A percentile compares a stretch with the other conserved stretches of the same genome.
Evolutionary conservation across 2,888 invertebrate species (phyloP).

Genomic region (Plemyria rubiginata): DNA sequence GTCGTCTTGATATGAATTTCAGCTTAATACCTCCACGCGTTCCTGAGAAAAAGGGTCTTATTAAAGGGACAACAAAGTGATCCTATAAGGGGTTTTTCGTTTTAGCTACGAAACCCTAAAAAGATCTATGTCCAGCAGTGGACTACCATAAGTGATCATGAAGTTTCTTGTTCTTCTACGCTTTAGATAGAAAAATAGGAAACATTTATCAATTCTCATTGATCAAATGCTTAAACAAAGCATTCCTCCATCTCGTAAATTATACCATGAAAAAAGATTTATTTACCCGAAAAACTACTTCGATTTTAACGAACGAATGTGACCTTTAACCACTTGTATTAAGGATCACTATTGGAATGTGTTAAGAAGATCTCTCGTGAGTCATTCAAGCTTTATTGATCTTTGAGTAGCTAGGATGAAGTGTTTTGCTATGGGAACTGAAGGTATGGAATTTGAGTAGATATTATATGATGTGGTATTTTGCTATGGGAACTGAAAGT

Average conservation of each 20-base stretch:
- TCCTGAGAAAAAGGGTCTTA: no score
- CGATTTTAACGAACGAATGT: background rate
- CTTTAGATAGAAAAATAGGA: no score
- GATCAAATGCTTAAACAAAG: constrained; percentile 25
- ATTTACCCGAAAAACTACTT: constrained; percentile 38
- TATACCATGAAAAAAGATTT: constrained; percentile 37
- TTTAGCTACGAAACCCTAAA: no score
- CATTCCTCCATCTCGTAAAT: constrained; percentile 33
- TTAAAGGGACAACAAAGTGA: no score
- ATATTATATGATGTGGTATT: no score
- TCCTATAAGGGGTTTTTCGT: no score
- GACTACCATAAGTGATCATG: no score
- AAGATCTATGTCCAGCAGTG: no score
- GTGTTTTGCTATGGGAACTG: background rate
- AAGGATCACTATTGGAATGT: constrained; percentile 3
- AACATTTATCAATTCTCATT: constrained; percentile 6
- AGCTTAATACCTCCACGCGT: no score
- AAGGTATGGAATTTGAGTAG: background rate
- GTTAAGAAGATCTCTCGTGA: background rate
- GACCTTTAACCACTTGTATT: constrained; percentile 9
- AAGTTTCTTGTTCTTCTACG: no score
- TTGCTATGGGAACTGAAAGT: background rate
- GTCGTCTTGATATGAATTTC: no score
- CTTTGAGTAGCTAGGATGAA: constrained; percentile 5
- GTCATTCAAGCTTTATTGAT: background rate